Evolutionary conservation across 2,888 invertebrate species (phyloP).

Genomic region (Anorthoa munda): DNA sequence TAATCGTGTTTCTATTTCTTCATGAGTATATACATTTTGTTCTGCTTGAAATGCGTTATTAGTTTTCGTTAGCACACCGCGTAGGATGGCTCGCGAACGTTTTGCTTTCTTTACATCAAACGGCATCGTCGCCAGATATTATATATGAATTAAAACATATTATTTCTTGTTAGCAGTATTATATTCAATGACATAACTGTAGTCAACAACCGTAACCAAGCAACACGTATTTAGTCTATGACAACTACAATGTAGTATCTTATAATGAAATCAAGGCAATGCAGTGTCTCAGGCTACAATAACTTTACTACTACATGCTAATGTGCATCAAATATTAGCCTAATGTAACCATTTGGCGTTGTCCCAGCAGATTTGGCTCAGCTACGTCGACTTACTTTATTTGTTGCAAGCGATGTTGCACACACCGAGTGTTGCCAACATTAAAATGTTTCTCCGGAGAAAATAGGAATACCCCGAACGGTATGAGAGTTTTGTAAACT

Average conservation of each 20-base stretch:
- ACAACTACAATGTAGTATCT: slow-evolving; percentile 16
- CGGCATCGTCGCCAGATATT: no score
- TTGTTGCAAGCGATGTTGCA: slow-evolving; percentile 62
- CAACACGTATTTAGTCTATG: no score
- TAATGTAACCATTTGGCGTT: slow-evolving; percentile 79
- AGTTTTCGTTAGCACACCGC: no score
- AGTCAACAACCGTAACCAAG: no score
- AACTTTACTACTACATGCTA: slow-evolving; percentile 45
- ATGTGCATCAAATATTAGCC: slow-evolving; percentile 79
- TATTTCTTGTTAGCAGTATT: no score
- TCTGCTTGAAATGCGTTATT: no score
- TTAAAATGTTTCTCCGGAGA: slow-evolving; percentile 56
- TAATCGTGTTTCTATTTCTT: no score
- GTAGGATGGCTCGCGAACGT: no score
- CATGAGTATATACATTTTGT: no score
- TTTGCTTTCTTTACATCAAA: no score
- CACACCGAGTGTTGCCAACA: slow-evolving; percentile 50
- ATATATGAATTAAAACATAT: no score
- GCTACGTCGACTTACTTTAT: slow-evolving; percentile 68
- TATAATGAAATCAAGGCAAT: slow-evolving; percentile 40
- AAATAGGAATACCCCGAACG: slow-evolving; percentile 41
- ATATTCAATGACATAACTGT: no score
- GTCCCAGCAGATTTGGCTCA: slow-evolving; percentile 76
- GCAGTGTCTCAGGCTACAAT: slow-evolving; percentile 34
- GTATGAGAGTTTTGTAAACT: slow-evolving; percentile 42